Conservation (phyloP, 2,888 invertebrate genomes). For the Morpho helenor region DNA sequence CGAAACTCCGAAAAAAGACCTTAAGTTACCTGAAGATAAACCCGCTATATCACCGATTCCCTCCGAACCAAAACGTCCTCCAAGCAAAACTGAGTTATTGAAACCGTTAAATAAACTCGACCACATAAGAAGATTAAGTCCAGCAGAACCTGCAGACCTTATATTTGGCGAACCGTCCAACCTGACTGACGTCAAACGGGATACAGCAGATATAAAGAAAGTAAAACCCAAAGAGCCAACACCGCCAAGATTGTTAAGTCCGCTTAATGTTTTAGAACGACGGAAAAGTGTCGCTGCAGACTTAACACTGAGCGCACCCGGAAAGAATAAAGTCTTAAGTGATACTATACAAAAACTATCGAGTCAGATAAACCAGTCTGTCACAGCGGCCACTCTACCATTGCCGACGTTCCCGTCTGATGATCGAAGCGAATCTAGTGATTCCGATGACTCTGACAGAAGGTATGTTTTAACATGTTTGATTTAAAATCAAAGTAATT, state of each 20-base stretch:
- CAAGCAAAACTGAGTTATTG: constrained; percentile 43
- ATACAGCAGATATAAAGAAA: constrained; percentile 54
- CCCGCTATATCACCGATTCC: constrained; percentile 32
- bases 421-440: constrained; percentile 66
- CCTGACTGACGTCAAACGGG: constrained; percentile 53
- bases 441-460: constrained; percentile 70
- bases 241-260: constrained; percentile 58
- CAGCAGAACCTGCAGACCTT: constrained; percentile 45
- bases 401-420: constrained; percentile 57
- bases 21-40: constrained; percentile 27
- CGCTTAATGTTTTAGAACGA: constrained; percentile 58
- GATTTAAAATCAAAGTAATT: neutral
- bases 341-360: constrained; percentile 82
- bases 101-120: constrained; percentile 45
- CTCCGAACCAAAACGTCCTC: constrained; percentile 41
- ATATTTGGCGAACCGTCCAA: constrained; percentile 66
- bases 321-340: constrained; percentile 79
- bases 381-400: constrained; percentile 49
- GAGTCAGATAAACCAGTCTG: constrained; percentile 72
- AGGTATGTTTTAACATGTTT: constrained; percentile 40
- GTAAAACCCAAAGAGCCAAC: constrained; percentile 53
- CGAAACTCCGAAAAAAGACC: constrained; percentile 53
- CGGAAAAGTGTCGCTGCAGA: constrained; percentile 68
- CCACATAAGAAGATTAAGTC: constrained; percentile 45
- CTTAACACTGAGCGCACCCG: constrained; percentile 52